Evolutionary conservation across 1,140 invertebrate species (phyloP), one percentile per base, ranked within the genome.

Genomic region (Rhynchophorus ferrugineus): DNA sequence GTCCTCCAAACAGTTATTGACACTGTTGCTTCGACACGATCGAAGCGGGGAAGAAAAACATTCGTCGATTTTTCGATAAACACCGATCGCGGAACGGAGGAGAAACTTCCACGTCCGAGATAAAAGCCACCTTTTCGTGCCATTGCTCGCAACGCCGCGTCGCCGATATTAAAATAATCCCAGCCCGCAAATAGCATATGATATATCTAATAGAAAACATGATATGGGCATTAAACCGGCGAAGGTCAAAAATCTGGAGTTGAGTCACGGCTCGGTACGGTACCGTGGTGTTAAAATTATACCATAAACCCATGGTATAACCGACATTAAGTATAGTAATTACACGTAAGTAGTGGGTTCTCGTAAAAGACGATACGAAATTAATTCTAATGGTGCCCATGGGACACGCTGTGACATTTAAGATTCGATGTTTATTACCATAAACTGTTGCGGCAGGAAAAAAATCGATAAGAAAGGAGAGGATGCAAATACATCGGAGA

Each of bases 211-310:
- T 47, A 47, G 45, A 47, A 47, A 47, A 47, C 45, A 47, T 47
- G 45, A 47, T 47, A 47, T 29, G 45, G 45, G 45, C 45, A 47
- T 47, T 47, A 47, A 47, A 47, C 36, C 33, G 33, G 20, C 21
- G 35, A 37, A 47, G 45, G 45, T 47, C 49, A 51, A 51, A 51
- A 51, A 51, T 51, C 49, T 44, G 49, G 49, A 44, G 24, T 29
- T 44, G n/a, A 44, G 49, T 51, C 42, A 44, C 49, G 42, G 49
- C 22, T 14, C 33, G 13, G 41, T 51, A 51, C 41, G 33, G 49
- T 50, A 50, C 48, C 49, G 19, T 51, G 49, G 49, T 51, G 49
- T 44, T 51, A 51, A 51, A 44, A 51, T 51, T 51, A 51, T 51
- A 43, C 49, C 42, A 51, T 51, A 51, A 51, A 51, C 17, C 42